Base-by-base conservation (phyloP, 2,797 vertebrate genomes). In the Thunnus albacares region DNA sequence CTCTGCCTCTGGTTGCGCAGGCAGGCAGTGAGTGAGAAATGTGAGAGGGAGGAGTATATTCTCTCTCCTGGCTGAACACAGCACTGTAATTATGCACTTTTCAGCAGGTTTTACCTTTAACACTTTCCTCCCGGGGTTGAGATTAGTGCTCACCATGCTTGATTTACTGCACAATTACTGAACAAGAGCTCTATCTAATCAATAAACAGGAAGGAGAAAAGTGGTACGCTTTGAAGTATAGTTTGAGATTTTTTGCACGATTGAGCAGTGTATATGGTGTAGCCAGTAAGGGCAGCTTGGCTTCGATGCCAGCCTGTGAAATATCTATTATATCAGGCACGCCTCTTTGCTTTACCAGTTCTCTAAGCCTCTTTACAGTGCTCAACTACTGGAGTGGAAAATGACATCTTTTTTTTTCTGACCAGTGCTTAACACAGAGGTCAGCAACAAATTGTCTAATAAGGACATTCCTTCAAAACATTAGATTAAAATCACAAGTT, bases 91-190 rank as follows among this genome's bases (percentile, higher is more conserved):
- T 93, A 92, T 91, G 92, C 85, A 82, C 84, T 94, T 94, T 95
- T 92, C 90, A 92, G 92, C 91, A 92, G 89, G 88, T 93, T 93
- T 89, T 92, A 90, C 91, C 92, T 93, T 95, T 94, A 95, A 94
- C 94, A 90, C 93, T 94, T 93, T 94, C 91, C 90, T 93, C 90
- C 77, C 90, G 60, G 92, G 88, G 84, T 92, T 79, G 77, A 91
- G 90, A 92, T 94, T 93, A 93, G 85, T 91, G 89, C 87, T 91
- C 89, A 90, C 87, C 87, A 82, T 82, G 88, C 92, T 92, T 92
- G 90, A 92, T 94, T 93, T 92, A 90, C 91, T 88, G 89, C 93
- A 93, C 93, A 93, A 91, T 92, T 93, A 94, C 93, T 87, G 87
- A 94, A 93, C 91, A 90, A 92, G 92, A 91, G 90, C 85, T 83